Conservation (phyloP, 2,797 vertebrate species). For the Etheostoma perlongum region DNA sequence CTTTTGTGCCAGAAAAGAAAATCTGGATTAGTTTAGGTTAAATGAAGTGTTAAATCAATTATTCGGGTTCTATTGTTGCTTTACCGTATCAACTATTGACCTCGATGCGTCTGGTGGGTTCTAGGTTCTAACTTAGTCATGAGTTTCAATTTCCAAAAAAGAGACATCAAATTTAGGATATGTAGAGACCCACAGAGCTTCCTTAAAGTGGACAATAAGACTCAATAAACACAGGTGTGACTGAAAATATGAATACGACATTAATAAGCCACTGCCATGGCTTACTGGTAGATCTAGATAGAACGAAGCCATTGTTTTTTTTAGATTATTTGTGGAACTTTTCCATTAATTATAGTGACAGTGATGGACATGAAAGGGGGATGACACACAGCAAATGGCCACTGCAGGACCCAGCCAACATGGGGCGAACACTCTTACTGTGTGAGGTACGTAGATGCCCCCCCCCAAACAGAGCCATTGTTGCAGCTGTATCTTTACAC, state of each 20-base stretch:
- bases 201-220: background rate
- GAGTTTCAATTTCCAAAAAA: conserved; percentile 12
- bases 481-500: background rate
- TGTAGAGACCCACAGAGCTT: background rate
- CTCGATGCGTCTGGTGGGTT: background rate
- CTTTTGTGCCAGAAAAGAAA: background rate
- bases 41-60: background rate
- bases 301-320: background rate
- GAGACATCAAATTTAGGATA: background rate
- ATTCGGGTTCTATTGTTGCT: conserved; percentile 11
- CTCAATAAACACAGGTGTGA: background rate
- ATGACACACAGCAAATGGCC: no score
- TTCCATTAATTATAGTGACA: no score
- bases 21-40: background rate
- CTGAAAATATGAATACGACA: background rate
- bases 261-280: background rate
- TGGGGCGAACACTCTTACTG: no score
- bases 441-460: no score
- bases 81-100: conserved; percentile 23
- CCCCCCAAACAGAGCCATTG: background rate
- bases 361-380: no score
- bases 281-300: background rate
- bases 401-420: no score
- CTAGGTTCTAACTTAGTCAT: conserved; percentile 13
- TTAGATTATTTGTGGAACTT: no score